Evolutionary conservation across 1,140 invertebrate genomes (phyloP).

Genomic region (Drosophila equinoxialis): DNA sequence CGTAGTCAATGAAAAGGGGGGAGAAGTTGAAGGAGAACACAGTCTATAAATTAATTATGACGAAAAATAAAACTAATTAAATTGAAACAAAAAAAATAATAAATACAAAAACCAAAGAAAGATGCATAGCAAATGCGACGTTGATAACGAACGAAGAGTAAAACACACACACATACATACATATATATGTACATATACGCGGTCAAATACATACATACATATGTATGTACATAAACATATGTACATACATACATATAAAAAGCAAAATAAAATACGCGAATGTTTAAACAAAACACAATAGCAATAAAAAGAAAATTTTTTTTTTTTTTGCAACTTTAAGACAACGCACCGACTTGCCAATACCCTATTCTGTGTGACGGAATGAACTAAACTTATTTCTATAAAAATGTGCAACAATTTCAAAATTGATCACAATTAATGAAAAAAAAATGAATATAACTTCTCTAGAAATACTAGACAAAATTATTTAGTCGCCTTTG

Average conservation of each 20-base stretch:
- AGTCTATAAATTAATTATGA: conserved; percentile 6
- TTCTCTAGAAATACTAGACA: no score
- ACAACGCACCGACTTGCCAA: not conserved
- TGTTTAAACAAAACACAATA: conserved; percentile 53
- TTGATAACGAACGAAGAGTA: conserved; percentile 49
- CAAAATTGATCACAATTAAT: no score
- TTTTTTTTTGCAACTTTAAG: conserved; percentile 17
- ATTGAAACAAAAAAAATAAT: conserved; percentile 24
- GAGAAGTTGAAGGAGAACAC: not conserved
- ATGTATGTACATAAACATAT: not conserved
- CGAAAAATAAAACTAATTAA: conserved; percentile 32
- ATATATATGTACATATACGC: conserved; percentile 17
- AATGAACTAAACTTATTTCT: no score
- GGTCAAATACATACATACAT: conserved; percentile 9
- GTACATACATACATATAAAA: conserved; percentile 23
- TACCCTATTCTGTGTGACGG: not conserved
- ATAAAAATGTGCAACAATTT: no score
- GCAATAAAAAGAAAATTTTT: conserved; percentile 24
- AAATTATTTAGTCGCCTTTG: not conserved
- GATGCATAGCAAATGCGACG: conserved; percentile 38
- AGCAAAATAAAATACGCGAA: conserved; percentile 45
- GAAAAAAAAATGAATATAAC: no score
- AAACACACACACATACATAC: conserved; percentile 13
- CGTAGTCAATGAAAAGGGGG: not conserved
- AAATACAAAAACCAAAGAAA: conserved; percentile 10